Base-by-base conservation (phyloP, 2,797 vertebrate species). In the Ateles fusciceps region DNA sequence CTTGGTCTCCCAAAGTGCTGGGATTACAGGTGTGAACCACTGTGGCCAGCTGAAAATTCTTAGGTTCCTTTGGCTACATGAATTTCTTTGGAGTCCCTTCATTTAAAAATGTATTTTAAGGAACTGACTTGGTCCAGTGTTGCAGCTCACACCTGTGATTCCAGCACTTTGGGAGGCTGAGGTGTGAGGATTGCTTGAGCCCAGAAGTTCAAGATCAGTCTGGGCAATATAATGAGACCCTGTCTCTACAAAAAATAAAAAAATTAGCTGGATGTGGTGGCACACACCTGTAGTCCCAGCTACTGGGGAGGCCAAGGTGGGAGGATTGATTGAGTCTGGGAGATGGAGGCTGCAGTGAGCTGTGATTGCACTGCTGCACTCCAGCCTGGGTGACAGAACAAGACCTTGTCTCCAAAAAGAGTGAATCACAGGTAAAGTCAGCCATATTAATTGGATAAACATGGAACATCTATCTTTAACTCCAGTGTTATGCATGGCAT, bases 41-140 rank as follows among this genome's bases (percentile, higher is more conserved):
- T 30, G 48, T 13, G 19, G 46, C 33, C 19, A 79, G 3, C 46
- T 79, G 80, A 92, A 48, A 85, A 83, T 68, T 89, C 57, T 81
- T 85, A 3, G 61, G 33, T 91, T 86, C 36, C 7, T 59, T 91
- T 94, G 89, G 48, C 46, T 86, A 52, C 12, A 5, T 57, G 68
- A 64, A 12, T 61, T 83, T 94, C 61, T 96, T 76, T 94, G 91
- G 52, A 55, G 78, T 59, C 57, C 22, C 68, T 80, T 94, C 57
- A 24, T n/a, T 86, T 89, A 61, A 64, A 79, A 83, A 15, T 96
- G 92, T 96, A 17, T 96, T 96, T 96, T 96, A 96, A 97, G 92
- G 55, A 97, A 89, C 28, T 94, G 87, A 94, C 95, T 96, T 71
- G 68, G n/a, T 8, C 61, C 30, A 68, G 15, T 4, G 7, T 68